Percentiles rank a stretch among this genome's conserved stretches.
Conservation (phyloP, 2,113 vertebrate species). For the Morone chrysops region DNA sequence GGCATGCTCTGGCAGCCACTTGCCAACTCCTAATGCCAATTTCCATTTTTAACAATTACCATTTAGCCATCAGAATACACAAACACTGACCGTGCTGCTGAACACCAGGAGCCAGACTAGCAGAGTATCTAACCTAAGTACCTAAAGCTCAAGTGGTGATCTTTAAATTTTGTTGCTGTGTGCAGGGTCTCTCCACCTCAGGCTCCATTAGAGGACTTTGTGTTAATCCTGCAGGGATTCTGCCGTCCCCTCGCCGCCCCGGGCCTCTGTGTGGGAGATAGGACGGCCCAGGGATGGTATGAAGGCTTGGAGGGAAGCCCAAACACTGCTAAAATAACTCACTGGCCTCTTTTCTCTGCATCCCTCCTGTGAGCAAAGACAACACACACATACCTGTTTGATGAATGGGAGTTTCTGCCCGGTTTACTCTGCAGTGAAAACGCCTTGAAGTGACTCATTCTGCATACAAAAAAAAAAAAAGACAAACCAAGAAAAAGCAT, state of each 20-base stretch:
- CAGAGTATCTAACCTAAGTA: conserved; percentile 64
- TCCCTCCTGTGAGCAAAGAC: conserved; percentile 71
- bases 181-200: conserved; percentile 57
- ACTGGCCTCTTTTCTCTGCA: conserved; percentile 19
- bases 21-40: conserved; percentile 12
- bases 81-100: conserved; percentile 35
- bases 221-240: conserved; percentile 74
- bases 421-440: conserved; percentile 73
- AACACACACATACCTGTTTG: conserved; percentile 80
- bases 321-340: conserved; percentile 72
- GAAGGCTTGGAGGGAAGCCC: conserved; percentile 69
- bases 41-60: conserved; percentile 42
- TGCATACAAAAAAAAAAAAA: conserved; percentile 43
- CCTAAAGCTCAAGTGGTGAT: conserved; percentile 68
- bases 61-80: conserved; percentile 29
- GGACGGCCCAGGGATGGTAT: conserved; percentile 58
- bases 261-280: conserved; percentile 57
- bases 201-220: conserved; percentile 78
- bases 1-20: neutral
- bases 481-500: neutral
- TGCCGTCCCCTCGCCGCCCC: conserved; percentile 32
- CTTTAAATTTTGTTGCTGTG: conserved; percentile 65
- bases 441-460: conserved; percentile 74
- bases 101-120: conserved; percentile 71
- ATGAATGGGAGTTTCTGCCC: conserved; percentile 79